These are phyloP conservation scores for Venturia canescens DNA, from an alignment of 1,140 invertebrate species.

Conservation along the genomic window DNA sequence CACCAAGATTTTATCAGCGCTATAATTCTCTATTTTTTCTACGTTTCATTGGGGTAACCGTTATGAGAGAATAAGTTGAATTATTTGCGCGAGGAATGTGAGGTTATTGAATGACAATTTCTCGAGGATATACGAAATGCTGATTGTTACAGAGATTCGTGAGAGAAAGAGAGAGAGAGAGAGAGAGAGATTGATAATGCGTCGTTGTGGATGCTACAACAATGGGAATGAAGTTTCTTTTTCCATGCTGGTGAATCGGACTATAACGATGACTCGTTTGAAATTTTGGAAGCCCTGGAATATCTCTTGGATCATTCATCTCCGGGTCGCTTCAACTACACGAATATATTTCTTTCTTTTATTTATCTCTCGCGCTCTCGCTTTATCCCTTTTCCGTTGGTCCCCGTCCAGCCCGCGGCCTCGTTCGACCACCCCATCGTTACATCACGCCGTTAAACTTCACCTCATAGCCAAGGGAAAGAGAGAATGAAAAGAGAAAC, in stretches of 20 bases:
- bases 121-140: too few species aligned
- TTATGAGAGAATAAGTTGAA: neutral
- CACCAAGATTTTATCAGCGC: neutral
- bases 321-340: constrained; percentile 6
- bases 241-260: neutral
- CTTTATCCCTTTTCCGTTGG: constrained; percentile 35
- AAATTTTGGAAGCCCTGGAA: constrained; percentile 6
- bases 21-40: neutral
- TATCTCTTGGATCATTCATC: constrained; percentile 36
- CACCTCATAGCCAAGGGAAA: constrained; percentile 34
- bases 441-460: constrained; percentile 51
- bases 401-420: constrained; percentile 22
- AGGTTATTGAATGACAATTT: too few species aligned
- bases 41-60: neutral
- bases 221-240: neutral
- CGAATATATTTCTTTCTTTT: constrained; percentile 4
- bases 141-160: too few species aligned
- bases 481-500: neutral
- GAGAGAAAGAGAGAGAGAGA: too few species aligned
- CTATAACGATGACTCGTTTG: neutral
- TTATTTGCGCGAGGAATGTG: neutral
- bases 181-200: too few species aligned
- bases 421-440: constrained; percentile 40
- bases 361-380: constrained; percentile 10
- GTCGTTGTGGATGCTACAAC: neutral